Base-by-base conservation (phyloP, 2,888 invertebrate species). In the Scaptomyza flava region DNA sequence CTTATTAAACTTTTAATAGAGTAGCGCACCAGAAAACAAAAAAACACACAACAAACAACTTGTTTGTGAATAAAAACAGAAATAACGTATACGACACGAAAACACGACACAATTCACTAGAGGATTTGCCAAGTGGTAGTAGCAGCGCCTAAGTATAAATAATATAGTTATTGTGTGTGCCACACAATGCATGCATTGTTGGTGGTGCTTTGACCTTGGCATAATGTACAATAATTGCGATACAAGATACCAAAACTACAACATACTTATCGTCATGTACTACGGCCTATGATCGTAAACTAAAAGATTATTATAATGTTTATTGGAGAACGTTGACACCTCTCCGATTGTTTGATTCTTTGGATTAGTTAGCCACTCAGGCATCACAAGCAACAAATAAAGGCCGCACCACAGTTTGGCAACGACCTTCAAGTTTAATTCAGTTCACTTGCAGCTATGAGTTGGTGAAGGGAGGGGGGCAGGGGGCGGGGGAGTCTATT, bases 361-460 rank as follows among this genome's bases (percentile, higher is more conserved):
- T 69, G 69, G 68, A 63, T 73, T 68, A 53, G 79, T 79, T 76
- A 62, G 59, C 57, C 71, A 80, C 56, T 69, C 67, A 68, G 63
- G 71, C 78, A 36, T 20, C n/a, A 47, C 30, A 54, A 36, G n/a
- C 38, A 33, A 31, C 51, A 53, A 31, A 33, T 46, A 50, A 33
- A 66, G 60, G 75, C 60, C 65, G 63, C 59, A 62, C 56, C 66
- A 67, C 62, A 74, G 78, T 81, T 87, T 69, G 85, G 72, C 85
- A 80, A 77, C 74, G 58, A 72, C 71, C 82, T 85, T 82, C 52
- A 36, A 8, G 12, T 6, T 7, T 4, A 14, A n/a, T 20, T 7
- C 7, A 9, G 12, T 34, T 51, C 23, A 14, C 23, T 27, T 23
- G 51, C 23, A 38, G 2, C 14, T 38, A 7, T 36, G 36, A n/a